Base-by-base conservation (phyloP, 2,888 invertebrate genomes). In the Machimus atricapillus region DNA sequence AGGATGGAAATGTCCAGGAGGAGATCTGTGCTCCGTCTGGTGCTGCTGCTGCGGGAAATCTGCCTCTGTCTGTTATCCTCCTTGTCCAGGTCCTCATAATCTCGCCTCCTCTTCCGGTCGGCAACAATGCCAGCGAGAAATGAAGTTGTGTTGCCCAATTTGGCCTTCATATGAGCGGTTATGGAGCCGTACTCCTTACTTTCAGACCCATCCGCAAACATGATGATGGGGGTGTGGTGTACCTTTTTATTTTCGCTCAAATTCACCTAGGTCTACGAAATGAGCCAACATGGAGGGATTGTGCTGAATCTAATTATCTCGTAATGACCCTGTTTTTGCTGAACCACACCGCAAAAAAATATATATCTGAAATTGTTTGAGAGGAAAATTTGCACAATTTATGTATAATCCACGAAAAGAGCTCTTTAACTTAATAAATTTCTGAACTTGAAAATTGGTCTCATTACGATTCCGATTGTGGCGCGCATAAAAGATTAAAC, bases 1-100 rank as follows among this genome's bases (percentile, higher is more conserved):
- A 66, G 66, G 27, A 1, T 23, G 58, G 88, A 87, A 19, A 77
- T 86, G 87, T 88, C 87, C 27, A 88, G 78, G 23, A 66, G 27
- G 27, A 23, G 66, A 27, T 66, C 23, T 86, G 87, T 81, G 46
- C 86, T 88, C 58, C 85, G 74, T 73, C 86, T 77, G 6, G 37
- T 83, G 3, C 58, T 82, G 52, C 87, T 88, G 81, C 86, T 87
- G 16, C 56, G 27, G 31, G 46, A 27, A 7, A 34, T 81, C 52
- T 81, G 31, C 9, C 19, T 34, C 52, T 81, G 52, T 2, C n/a
- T 74, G 9, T 76, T 46, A 16, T 40, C 14, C 8, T 16, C 19
- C n/a, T 52, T 52, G 27, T 85, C 85, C 34, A 85, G 34, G 9
- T 76, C 76, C n/a, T 85, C 85, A 34, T 85, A 85, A 12, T 85